Base-by-base conservation (phyloP, 2,113 vertebrate genomes). In the Ifrita kowaldi region DNA sequence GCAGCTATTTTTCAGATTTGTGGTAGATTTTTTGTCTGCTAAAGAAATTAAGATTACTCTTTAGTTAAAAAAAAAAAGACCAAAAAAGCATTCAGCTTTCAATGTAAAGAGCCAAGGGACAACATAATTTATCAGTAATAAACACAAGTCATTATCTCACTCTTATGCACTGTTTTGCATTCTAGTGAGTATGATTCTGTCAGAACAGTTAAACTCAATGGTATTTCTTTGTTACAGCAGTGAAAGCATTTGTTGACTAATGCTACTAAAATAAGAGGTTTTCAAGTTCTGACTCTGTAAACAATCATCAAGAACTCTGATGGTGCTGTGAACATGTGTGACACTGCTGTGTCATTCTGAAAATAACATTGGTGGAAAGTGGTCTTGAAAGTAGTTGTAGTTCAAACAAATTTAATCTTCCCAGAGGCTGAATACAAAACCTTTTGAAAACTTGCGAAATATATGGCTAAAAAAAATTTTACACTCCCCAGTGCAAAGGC, bases 111-210 rank as follows among this genome's bases (percentile, higher is more conserved):
- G 28, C 23, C 21, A 47, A 30, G 42, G 35, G 35, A 59, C 56
- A 50, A 16, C 17, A 30, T 53, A 2, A 67, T 77, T 67, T 91
- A 35, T 70, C 33, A 41, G 7, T 73, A 76, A n/a, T 46, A 60
- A 59, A 33, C 30, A 35, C 17, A 59, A 47, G 16, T 70, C 22
- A 41, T 64, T 75, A 27, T 75, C 30, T 77, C 33, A 14, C 35
- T 60, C 0, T 50, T 59, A 7, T 11, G 3, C 33, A 16, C n/a
- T 59, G 0, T 55, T 57, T 6, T 8, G 3, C 37, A 10, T 69
- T 80, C 18, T 30, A 55, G 55, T 67, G 32, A 46, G 26, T 41
- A 15, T 50, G 33, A 14, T 53, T 88, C 35, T 28, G 22, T 20
- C 37, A 85, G 75, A 76, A 27, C n/a, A 80, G 49, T 85, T 87